Base-by-base conservation (phyloP, 2,113 vertebrate genomes). In the Rhinoptilus africanus region DNA sequence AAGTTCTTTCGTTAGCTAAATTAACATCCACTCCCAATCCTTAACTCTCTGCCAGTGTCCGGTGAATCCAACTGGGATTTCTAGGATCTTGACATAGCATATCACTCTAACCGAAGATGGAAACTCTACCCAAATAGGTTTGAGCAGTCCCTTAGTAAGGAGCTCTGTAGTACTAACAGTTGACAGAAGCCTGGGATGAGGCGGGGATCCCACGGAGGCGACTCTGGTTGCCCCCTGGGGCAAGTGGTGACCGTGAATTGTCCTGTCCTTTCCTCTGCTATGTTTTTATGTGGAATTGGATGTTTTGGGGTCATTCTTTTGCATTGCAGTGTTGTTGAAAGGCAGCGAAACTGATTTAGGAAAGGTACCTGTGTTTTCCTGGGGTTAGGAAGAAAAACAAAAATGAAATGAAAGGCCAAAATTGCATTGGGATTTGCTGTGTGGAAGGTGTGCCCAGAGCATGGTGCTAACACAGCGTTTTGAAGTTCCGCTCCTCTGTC, bases 21-120 rank as follows among this genome's bases (percentile, higher is more conserved):
- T 94, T 91, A 93, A 96, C 89, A 95, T 77, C 85, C 88, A 51
- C 92, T 96, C 92, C 93, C 85, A 59, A 3, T 82, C 95, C 87
- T 67, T 79, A 83, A 78, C 82, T 85, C 77, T 96, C 83, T 85
- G 88, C 92, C 86, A 60, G 57, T 23, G 73, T 96, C 94, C 2
- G 0, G 60, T 91, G 89, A 90, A 74, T 93, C 87, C 92, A 89
- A 3, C 80, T 91, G 89, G 94, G 81, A 80, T 79, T 85, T 76
- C 67, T 57, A 89, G 74, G 85, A 27, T 92, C 86, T 69, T 85
- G 89, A n/a, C 27, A 1, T 82, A 89, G 80, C 41, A 3, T 95
- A 59, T 96, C 81, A 37, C 63, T 88, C 77, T 26, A 41, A 89
- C 13, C 32, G 14, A 87, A 72, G 80, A n/a, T 76, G 89, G 87